Base-by-base conservation (phyloP, 2,888 invertebrate genomes). In the Idaea biselata region DNA sequence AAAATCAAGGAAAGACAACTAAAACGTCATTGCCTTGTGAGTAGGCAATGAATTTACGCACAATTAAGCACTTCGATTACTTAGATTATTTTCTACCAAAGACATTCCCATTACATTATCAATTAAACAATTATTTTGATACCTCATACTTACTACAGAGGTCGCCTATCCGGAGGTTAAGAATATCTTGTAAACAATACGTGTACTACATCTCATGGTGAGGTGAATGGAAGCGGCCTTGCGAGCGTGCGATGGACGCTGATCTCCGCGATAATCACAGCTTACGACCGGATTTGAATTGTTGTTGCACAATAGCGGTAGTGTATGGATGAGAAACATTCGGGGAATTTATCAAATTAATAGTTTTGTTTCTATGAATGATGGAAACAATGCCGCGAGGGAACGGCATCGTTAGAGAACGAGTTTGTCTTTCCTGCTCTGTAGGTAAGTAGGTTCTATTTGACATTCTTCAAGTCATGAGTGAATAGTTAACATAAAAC, bases 221-320 rank as follows among this genome's bases (percentile, higher is more conserved):
- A 76, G 64, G 70, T 66, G 55, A 16, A 59, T 62, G 69, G 74
- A 61, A 33, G 60, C 61, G 65, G 68, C 80, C 80, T 80, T 80
- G 78, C 18, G 8, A 63, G 59, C 65, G 63, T 66, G 72, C 72
- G 72, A 72, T 75, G 76, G 62, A 68, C 66, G 17, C 18, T 11
- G 44, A 60, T 64, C 61, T 58, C 58, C 5, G 61, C 68, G 71
- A 71, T 63, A 68, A 58, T 60, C 62, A 58, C 60, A n/a, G 25
- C 67, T 66, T 59, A 65, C 16, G 16, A 55, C 64, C 56, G 60
- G 65, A 62, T 62, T 63, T 61, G 65, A 63, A 63, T 44, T 44
- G 55, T 17, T 55, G 8, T 56, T 56, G 6, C 17, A 56, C 56
- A 56, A 56, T 56, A 18, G 56, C 56, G 18, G 56, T 14, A 56